Evolutionary conservation across 2,888 invertebrate species (phyloP), one percentile per base, ranked within the genome.

Genomic region (Metopia argyrocephala): DNA sequence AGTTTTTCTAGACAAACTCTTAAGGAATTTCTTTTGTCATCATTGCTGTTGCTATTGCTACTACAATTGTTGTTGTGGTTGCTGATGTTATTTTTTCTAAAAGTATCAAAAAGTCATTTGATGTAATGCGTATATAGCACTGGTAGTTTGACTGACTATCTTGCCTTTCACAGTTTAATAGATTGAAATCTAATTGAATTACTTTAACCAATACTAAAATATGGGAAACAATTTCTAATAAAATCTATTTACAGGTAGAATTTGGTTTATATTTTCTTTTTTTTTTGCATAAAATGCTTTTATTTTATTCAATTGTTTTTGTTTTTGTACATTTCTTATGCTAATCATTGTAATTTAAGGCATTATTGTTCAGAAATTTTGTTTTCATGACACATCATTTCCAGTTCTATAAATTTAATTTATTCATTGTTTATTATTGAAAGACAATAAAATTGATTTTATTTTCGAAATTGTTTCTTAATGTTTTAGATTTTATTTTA

Each of bases 341-440:
- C 12, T 38, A 38, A 38, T 38, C 38, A 38, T 2, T 38, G 3
- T 38, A 38, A 38, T 38, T 38, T 38, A 38, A 38, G 38, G 38
- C 15, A 38, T 38, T 38, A 38, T 38, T 38, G n/a, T n/a, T 38
- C 15, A 12, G 9, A 0, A 3, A 38, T 15, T 38, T 38, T 38
- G 15, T 12, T 38, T 38, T 15, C 15, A 38, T 38, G 38, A 38
- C 9, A 6, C 48, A 48, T 6, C n/a, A 48, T n/a, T 56, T 59
- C 12, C 5, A n/a, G n/a, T n/a, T n/a, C n/a, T n/a, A n/a, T n/a
- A n/a, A 23, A 38, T 54, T 52, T 66, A 76, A 76, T 64, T 76
- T 70, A 76, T 76, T 76, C 70, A 76, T 70, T 76, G 76, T 71
- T 78, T 78, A 71, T 78, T 2, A 12, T 12, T 54, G 59, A 71